A percentile compares a stretch with the other conserved stretches of the same genome.
These are phyloP conservation scores for Dolichoris vasculosae DNA, from an alignment of 1,140 invertebrate genomes.

Conservation along the genomic window DNA sequence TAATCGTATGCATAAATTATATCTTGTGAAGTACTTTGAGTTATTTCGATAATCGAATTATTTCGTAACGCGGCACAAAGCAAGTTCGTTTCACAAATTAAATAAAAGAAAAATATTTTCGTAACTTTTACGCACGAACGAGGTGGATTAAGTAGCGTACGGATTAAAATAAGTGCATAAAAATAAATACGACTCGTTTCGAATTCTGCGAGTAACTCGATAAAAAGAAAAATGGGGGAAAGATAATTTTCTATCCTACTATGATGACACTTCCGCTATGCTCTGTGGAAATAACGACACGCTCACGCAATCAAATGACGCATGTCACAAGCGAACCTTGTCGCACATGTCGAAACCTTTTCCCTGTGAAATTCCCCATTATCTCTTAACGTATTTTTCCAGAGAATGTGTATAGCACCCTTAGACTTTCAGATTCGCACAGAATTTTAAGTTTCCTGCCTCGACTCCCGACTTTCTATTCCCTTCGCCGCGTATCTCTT, in stretches of 20 bases:
- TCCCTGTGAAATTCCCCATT: slow-evolving; percentile 43
- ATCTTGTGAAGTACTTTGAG: not conserved
- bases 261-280: slow-evolving; percentile 5
- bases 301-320: slow-evolving; percentile 35
- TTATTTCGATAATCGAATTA: not conserved
- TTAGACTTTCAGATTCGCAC: slow-evolving; percentile 49
- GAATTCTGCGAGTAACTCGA: not conserved
- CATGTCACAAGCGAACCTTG: not conserved
- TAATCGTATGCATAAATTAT: not conserved
- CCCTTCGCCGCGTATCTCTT: slow-evolving; percentile 3
- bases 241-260: slow-evolving; percentile 12
- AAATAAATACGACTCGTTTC: not conserved
- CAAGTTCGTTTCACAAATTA: not conserved
- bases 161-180: not conserved
- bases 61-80: not conserved
- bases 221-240: not conserved
- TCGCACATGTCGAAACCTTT: slow-evolving; percentile 27
- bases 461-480: slow-evolving; percentile 31
- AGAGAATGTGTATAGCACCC: slow-evolving; percentile 7
- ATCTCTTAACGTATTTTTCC: slow-evolving; percentile 35
- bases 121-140: not conserved
- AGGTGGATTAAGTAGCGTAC: not conserved
- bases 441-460: slow-evolving; percentile 46
- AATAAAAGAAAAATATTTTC: not conserved
- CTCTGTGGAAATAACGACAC: not conserved